Conservation (phyloP, 2,888 invertebrate genomes). For the Carterocephalus palaemon region DNA sequence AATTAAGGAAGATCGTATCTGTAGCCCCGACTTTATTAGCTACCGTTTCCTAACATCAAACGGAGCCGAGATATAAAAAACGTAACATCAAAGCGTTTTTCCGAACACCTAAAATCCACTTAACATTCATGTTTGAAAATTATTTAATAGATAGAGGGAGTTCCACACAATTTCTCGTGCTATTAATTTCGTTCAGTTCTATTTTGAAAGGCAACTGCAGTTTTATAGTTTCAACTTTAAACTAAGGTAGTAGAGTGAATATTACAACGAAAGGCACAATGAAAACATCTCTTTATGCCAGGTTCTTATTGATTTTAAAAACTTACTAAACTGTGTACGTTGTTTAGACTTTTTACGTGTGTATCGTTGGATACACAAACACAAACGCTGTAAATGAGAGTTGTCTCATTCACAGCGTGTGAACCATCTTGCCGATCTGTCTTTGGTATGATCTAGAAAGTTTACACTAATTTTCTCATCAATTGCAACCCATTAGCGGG, state of each 20-base stretch:
- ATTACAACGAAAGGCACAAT: too few relatives aligned
- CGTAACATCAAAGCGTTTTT: slow-evolving; percentile 9
- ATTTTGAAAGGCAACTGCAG: slow-evolving; percentile 1
- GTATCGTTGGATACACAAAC: too few relatives aligned
- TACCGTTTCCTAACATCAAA: slow-evolving; percentile 16
- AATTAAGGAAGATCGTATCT: slow-evolving; percentile 6
- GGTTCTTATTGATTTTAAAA: too few relatives aligned
- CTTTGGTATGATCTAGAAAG: too few relatives aligned
- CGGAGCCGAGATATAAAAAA: not conserved
- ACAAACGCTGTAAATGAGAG: too few relatives aligned
- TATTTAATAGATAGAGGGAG: slow-evolving; percentile 13
- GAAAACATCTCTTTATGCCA: too few relatives aligned
- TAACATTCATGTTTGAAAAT: slow-evolving; percentile 8
- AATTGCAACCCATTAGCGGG: too few relatives aligned
- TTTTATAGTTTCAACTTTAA: not conserved
- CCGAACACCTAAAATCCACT: slow-evolving; percentile 15
- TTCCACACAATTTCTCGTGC: slow-evolving; percentile 14
- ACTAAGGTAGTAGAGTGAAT: not conserved
- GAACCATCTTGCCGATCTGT: too few relatives aligned
- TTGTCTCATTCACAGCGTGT: too few relatives aligned
- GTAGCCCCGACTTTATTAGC: slow-evolving; percentile 14
- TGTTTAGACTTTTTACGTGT: too few relatives aligned
- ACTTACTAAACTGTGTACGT: too few relatives aligned
- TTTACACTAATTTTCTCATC: too few relatives aligned
- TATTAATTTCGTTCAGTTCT: slow-evolving; percentile 14